phyloP scores from a whole-genome alignment of 2,797 vertebrate species.

The Gambelia wislizenii region DNA sequence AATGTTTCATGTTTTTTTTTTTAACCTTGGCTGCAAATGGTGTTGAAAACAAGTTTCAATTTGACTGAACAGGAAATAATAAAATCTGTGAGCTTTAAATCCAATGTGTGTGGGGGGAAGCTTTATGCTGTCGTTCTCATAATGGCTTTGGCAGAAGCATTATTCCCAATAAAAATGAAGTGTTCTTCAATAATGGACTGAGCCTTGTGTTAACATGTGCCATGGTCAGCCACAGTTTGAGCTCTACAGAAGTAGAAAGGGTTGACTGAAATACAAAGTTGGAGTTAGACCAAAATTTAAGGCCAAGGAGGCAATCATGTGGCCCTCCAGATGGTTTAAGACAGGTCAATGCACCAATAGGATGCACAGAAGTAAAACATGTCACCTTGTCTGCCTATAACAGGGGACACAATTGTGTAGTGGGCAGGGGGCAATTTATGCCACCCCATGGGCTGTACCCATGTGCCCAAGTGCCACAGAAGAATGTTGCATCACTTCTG shows the following conservation, averaged over 20 bases:
- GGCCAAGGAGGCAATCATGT: not conserved
- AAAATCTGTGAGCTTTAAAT: conserved; percentile 64
- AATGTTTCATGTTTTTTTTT: conserved; percentile 53
- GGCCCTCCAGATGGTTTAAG: no score
- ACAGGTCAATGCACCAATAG: no score
- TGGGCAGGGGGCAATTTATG: no score
- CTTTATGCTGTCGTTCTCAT: conserved; percentile 66
- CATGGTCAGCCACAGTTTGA: conserved; percentile 38
- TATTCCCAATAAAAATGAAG: conserved; percentile 67
- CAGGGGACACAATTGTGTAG: no score
- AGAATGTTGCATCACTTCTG: no score
- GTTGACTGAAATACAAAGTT: not conserved
- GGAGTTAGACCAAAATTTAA: not conserved
- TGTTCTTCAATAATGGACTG: conserved; percentile 57
- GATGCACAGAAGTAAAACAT: no score
- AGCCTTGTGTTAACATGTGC: conserved; percentile 44
- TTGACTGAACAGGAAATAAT: conserved; percentile 67
- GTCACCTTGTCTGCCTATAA: no score
- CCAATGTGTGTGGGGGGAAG: conserved; percentile 50
- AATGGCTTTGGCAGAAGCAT: conserved; percentile 70
- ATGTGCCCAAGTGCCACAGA: no score
- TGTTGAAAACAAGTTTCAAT: conserved; percentile 65
- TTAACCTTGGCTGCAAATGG: conserved; percentile 59
- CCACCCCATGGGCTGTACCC: no score
- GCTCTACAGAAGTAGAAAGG: conserved; percentile 27